Conservation (phyloP, 2,113 vertebrate genomes). For the Phalacrocorax brasilianus region DNA sequence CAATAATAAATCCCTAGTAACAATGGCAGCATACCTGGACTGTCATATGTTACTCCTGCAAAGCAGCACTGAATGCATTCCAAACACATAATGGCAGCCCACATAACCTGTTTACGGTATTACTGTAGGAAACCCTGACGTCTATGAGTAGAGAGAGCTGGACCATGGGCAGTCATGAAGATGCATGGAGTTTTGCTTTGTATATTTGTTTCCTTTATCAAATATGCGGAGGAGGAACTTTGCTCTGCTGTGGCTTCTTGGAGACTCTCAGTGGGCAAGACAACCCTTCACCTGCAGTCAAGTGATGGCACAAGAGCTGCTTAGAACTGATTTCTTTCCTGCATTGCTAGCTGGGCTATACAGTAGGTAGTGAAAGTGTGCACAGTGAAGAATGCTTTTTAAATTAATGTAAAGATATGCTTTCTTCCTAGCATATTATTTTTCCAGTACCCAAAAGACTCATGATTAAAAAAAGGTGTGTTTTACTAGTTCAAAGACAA, state of each 20-base stretch:
- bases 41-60: background rate
- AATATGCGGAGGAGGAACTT: background rate
- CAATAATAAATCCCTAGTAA: background rate
- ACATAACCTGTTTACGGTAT: background rate
- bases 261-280: background rate
- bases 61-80: background rate
- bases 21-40: background rate
- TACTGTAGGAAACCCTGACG: background rate
- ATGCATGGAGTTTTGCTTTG: background rate
- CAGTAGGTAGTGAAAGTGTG: background rate
- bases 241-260: background rate
- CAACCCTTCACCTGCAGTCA: background rate
- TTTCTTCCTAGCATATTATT: background rate
- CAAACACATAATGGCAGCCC: background rate
- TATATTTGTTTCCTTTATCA: background rate
- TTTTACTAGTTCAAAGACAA: background rate
- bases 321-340: background rate
- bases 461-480: background rate
- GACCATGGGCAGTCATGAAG: background rate
- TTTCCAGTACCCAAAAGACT: background rate
- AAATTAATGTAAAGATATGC: background rate
- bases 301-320: background rate
- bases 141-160: background rate
- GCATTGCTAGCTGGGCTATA: background rate
- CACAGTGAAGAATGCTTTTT: background rate